Percentiles rank a stretch among this genome's conserved stretches.
These are phyloP conservation scores for Campoletis sonorensis DNA, from an alignment of 1,140 invertebrate genomes.

Conservation along the genomic window DNA sequence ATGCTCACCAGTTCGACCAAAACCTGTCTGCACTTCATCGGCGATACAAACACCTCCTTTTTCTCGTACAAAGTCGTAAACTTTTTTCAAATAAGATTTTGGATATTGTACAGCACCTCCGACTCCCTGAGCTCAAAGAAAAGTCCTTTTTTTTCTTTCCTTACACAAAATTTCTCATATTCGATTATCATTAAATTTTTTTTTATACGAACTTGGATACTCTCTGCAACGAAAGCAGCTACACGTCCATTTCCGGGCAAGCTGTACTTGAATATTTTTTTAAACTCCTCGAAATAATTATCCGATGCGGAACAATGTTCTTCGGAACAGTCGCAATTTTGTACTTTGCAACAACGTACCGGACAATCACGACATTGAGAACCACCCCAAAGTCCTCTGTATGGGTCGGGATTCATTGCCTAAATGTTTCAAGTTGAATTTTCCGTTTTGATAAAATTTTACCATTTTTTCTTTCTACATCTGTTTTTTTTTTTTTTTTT, in stretches of 20 bases:
- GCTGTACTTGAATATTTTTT: constrained; percentile 86
- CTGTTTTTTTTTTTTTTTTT: neutral
- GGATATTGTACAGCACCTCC: constrained; percentile 95
- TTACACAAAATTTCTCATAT: neutral
- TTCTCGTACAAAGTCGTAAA: constrained; percentile 86
- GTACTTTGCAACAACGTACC: constrained; percentile 81
- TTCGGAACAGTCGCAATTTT: constrained; percentile 82
- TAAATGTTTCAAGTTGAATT: constrained; percentile 65
- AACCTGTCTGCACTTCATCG: constrained; percentile 98
- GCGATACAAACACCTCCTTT: constrained; percentile 92
- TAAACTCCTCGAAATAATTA: constrained; percentile 89
- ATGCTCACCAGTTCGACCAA: constrained; percentile 94
- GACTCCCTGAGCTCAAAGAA: constrained; percentile 81
- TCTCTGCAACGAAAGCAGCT: constrained; percentile 95
- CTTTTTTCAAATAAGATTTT: constrained; percentile 89
- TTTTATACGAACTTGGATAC: constrained; percentile 85
- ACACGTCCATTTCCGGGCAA: constrained; percentile 83
- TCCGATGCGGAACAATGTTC: constrained; percentile 84
- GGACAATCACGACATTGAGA: constrained; percentile 91
- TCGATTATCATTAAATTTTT: constrained; percentile 2
- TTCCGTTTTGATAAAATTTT: neutral
- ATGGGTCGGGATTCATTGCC: constrained; percentile 94
- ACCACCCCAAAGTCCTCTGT: constrained; percentile 92
- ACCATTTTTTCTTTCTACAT: neutral
- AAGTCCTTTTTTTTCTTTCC: neutral